Evolutionary conservation across 2,888 invertebrate genomes (phyloP), one percentile per base, ranked within the genome.

Genomic region (Volucella bombylans): DNA sequence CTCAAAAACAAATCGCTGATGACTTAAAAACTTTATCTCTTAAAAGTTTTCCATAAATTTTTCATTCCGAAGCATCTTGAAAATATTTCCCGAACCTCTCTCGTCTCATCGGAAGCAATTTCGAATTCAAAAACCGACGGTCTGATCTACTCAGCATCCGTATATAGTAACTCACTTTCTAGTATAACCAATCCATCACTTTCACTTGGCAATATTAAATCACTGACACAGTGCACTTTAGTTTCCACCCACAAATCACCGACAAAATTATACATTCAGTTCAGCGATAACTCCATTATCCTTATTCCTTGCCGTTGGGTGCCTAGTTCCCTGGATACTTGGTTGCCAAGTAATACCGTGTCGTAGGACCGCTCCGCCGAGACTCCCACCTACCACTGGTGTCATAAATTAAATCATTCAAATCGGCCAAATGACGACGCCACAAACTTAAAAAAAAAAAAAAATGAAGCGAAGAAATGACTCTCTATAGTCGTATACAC

Each of bases 381-480:
- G 12, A 12, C 49, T 61, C 45, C 47, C 59, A 71, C 57, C 57
- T 62, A 76, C 54, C 54, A 67, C 43, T 64, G 59, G 71, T 69
- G 76, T 76, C 65, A 85, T 85, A 85, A 85, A 85, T 85, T 81
- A 85, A 85, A 85, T 81, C 76, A 85, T 85, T 85, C 76, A 81
- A 85, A 85, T 76, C 81, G 72, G 54, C 65, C 61, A 67, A 57
- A 74, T 4, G 23, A 80, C 73, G 69, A 74, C 64, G 77, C 76
- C 68, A 59, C 69, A 57, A 76, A 72, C 50, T 55, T 79, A n/a
- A 59, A 57, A 52, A 72, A 65, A 57, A 59, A 59, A 23, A 49
- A 68, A 31, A 9, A 23, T 4, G 23, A 55, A 11, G 50, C 12
- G 23, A 50, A 14, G 50, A 50, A 47, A 64, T 52, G 1, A 23